A percentile compares a stretch with the other conserved stretches of the same genome.
phyloP scores from a whole-genome alignment of 92 coral and sea anemone species.

The Zoanthus solanderi region DNA sequence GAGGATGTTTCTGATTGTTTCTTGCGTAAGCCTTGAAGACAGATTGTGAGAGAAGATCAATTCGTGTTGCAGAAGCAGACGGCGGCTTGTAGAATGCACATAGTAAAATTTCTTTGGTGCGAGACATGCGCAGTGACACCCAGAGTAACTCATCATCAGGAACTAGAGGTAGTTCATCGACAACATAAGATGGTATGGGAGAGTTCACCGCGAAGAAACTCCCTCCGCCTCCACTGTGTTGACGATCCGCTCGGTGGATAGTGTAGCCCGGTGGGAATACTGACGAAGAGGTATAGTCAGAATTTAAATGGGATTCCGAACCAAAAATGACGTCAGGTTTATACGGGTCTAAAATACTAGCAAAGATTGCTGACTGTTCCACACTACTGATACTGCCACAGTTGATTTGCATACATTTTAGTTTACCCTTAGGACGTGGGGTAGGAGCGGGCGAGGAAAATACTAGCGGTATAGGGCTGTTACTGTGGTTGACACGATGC shows the following conservation, averaged over 20 bases:
- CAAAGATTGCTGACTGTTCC: conserved; percentile 13
- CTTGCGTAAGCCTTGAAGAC: conserved; percentile 7
- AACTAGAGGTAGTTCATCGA: background rate
- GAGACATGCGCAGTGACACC: conserved; percentile 33
- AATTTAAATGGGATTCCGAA: conserved; percentile 8
- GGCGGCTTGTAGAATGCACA: conserved; percentile 43
- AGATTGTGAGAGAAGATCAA: conserved; percentile 36
- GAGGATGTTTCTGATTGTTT: conserved; percentile 24
- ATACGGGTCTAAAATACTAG: background rate
- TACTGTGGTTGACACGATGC: background rate
- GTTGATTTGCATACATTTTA: conserved; percentile 28
- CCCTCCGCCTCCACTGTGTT: no score
- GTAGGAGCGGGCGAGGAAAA: conserved; percentile 20
- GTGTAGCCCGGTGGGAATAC: conserved; percentile 37
- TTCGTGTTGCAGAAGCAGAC: conserved; percentile 29
- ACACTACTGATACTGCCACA: conserved; percentile 32
- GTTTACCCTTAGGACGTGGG: conserved; percentile 20
- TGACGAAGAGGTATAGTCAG: conserved; percentile 19
- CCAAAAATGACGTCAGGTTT: conserved; percentile 25
- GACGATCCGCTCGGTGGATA: background rate
- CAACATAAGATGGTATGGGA: conserved; percentile 35
- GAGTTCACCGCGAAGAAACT: background rate
- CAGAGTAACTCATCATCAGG: conserved; percentile 8
- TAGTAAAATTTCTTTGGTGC: conserved; percentile 29
- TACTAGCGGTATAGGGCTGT: conserved; percentile 13